A percentile compares a stretch with the other conserved stretches of the same genome.
Evolutionary conservation across 2,888 invertebrate species (phyloP).

Genomic region (Caenorhabditis becei): DNA sequence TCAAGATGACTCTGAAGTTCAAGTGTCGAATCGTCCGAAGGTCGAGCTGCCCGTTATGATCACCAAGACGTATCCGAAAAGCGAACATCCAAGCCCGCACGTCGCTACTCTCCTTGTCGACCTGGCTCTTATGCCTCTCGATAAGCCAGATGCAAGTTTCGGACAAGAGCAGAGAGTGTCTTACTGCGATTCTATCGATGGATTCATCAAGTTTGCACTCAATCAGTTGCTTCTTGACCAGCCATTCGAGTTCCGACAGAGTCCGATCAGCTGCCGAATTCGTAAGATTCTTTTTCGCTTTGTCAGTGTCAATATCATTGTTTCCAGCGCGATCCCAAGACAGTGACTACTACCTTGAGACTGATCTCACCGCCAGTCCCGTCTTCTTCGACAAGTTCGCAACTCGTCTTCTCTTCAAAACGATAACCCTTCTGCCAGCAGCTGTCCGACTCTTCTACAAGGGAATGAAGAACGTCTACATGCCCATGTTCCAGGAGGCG

Average conservation of each 20-base stretch:
- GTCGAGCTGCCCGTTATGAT: conserved; percentile 40
- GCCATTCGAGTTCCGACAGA: conserved; percentile 26
- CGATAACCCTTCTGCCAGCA: conserved; percentile 82
- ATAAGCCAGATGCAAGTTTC: background rate
- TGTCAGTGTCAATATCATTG: background rate
- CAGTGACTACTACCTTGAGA: conserved; percentile 28
- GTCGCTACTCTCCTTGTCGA: conserved; percentile 35
- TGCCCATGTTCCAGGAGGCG: conserved; percentile 32
- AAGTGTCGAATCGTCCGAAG: conserved; percentile 25
- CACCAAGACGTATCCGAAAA: conserved; percentile 1
- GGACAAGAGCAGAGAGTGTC: conserved; percentile 48
- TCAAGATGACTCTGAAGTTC: conserved; percentile 21
- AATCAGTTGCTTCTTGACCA: conserved; percentile 47
- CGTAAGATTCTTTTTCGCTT: conserved; percentile 1
- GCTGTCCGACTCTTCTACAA: conserved; percentile 83
- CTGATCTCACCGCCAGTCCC: conserved; percentile 5
- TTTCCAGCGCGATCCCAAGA: conserved; percentile 51
- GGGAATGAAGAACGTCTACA: conserved; percentile 79
- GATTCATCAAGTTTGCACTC: conserved; percentile 44
- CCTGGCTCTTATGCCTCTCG: conserved; percentile 41
- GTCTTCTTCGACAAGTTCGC: conserved; percentile 41
- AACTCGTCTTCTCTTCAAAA: conserved; percentile 64
- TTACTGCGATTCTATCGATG: conserved; percentile 57
- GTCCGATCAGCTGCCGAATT: conserved; percentile 34
- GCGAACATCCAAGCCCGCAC: conserved; percentile 18